Base-by-base conservation (phyloP, 2,113 vertebrate species). In the Crotophaga sulcirostris region DNA sequence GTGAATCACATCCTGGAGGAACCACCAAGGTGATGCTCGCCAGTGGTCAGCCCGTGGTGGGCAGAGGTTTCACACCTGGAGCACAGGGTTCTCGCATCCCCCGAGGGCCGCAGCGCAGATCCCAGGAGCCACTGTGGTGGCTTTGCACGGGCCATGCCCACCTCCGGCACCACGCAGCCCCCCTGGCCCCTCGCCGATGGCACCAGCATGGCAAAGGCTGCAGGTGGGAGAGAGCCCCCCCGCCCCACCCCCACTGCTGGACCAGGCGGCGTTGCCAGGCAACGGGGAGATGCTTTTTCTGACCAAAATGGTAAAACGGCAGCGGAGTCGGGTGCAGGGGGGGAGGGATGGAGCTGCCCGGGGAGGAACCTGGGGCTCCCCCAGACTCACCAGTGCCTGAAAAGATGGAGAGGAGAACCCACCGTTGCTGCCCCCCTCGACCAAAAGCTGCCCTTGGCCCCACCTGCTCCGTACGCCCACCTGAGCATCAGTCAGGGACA, bases 281-380 rank as follows among this genome's bases (percentile, higher is more conserved):
- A 92, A 97, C 96, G 16, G 88, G 79, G 90, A 94, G 94, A 95
- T 90, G 90, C 92, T 95, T 92, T 66, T 87, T 82, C 86, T 84
- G 90, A 88, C 89, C 92, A 60, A 93, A 96, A 52, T 10, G 8
- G 73, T 31, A 86, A 89, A 87, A 25, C 40, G 3, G 49, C 83
- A 78, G 89, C 74, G 2, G 14, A 68, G 76, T 3, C 16, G 9
- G 33, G 47, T 15, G 20, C 11, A 13, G n/a, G 54, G 60, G 7
- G 13, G 29, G 2, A 2, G 13, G 54, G 62, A 52, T 51, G 42
- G 34, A 14, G 69, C 36, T 49, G 73, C n/a, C 45, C 4, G 0
- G 29, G 33, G 38, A 13, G 23, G 29, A 54, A 34, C 15, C 11
- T 2, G 1, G 59, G 51, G 59, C 33, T 77, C 28, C 36, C 13